Base-by-base conservation (phyloP, 2,113 vertebrate species). In the Pelodiscus sinensis region DNA sequence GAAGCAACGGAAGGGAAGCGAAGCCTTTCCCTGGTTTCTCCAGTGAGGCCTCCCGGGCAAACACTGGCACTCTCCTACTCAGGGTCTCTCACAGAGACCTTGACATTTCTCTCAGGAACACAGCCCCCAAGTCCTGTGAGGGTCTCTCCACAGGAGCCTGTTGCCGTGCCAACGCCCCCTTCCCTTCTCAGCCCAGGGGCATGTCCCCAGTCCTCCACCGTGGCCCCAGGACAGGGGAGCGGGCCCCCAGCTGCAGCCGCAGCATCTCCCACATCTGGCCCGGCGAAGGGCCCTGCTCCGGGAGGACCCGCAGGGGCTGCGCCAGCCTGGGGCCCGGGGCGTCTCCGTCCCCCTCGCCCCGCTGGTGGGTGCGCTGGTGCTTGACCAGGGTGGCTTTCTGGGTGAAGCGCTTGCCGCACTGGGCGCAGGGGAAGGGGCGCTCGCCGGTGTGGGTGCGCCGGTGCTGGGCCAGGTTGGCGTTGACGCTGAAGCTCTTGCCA, bases 351-450 rank as follows among this genome's bases (percentile, higher is more conserved):
- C 62, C 62, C 62, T 68, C 62, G 15, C 62, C 29, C 1, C 31
- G 31, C 8, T 27, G 18, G 51, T 81, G 78, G n/a, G 60, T 87
- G 65, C 55, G 71, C 21, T 88, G 79, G 13, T 88, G 87, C 24
- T 54, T 57, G 19, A 81, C 87, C 77, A 88, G 68, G 52, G 75
- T 65, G 52, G 51, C 79, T n/a, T 82, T 82, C 52, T 44, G n/a
- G n/a, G 35, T 82, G 86, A 93, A 90, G 35, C 79, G 68, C 65
- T 90, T 93, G 11, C 88, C 92, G n/a, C 92, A 90, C 79, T 54
- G 55, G 35, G 58, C n/a, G 55, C 87, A 89, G 27, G 50, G 58
- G 81, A 86, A 87, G 62, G 84, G 79, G 35, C 60, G 85, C 9
- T 73, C 75, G 13, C 38, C 88, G 14, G 52, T 73, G n/a, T 81